Base-by-base conservation (phyloP, 35 echinoderm and acorn worm species). In the Acanthaster planci region DNA sequence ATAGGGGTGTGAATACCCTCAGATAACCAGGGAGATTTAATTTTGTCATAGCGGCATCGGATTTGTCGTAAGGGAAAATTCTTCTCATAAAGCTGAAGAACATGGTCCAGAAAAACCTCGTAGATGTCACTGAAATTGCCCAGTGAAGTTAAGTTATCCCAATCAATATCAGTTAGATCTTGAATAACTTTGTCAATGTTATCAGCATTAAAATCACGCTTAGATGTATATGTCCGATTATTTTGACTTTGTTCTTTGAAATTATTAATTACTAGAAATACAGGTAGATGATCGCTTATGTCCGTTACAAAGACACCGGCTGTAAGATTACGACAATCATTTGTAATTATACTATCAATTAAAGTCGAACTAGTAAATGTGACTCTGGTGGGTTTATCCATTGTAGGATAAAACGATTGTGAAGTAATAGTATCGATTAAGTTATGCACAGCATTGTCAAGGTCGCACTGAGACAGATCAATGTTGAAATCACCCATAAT, bases 151-250 rank as follows among this genome's bases (percentile, higher is more conserved):
- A 56, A n/a, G 22, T 17, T 17, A 56, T 14, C 14, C 53, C 53
- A 56, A n/a, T 56, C 2, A 56, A n/a, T 56, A 17, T 14, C 14
- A 56, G 14, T 56, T 56, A 56, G 3, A 2, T 56, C 53, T 17
- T 56, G 14, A 14, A 56, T n/a, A 56, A 56, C 14, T 14, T 56
- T 14, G 1, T 56, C 53, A n/a, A 56, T 56, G 53, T 56, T 56
- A 56, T 56, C 22, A 56, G n/a, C n/a, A n/a, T 56, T 56, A 56
- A 56, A 56, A 56, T 56, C 53, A 56, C 53, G 53, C 22, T 56
- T 56, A 17, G 14, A 17, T 17, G 14, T 56, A 3, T 56, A 56
- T 17, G 14, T 56, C 22, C 2, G 53, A 17, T 0, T n/a, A 56
- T 56, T 17, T n/a, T 56, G 53, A 56, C 14, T n/a, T 56, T 56